Conservation (phyloP, 2,113 vertebrate species). For the Bucco capensis region DNA sequence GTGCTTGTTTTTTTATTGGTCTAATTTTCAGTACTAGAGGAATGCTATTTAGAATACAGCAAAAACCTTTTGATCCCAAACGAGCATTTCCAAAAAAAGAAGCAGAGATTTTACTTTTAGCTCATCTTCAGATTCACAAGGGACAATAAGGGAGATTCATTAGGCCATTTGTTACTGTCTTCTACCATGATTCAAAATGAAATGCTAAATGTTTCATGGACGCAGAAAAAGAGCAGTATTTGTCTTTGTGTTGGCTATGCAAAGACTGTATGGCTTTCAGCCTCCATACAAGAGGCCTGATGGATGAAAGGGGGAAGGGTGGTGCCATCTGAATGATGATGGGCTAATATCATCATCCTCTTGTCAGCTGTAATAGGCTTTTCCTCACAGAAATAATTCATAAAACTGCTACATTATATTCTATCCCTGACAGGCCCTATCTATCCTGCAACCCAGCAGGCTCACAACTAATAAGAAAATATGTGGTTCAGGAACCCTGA, state of each 20-base stretch:
- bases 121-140: slow-evolving; percentile 85
- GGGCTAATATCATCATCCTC: slow-evolving; percentile 99
- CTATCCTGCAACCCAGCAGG: slow-evolving; percentile 97
- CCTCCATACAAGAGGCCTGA: slow-evolving; percentile 86
- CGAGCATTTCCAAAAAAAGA: slow-evolving; percentile 48
- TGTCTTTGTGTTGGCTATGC: slow-evolving; percentile 94
- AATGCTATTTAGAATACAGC: slow-evolving; percentile 36
- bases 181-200: slow-evolving; percentile 98
- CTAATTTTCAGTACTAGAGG: slow-evolving; percentile 39
- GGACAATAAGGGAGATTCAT: slow-evolving; percentile 99
- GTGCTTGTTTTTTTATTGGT: slow-evolving; percentile 48
- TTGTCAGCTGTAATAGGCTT: slow-evolving; percentile 99
- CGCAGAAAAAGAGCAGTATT: slow-evolving; percentile 95
- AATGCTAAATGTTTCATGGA: slow-evolving; percentile 99
- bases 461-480: slow-evolving; percentile 99
- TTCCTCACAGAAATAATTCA: slow-evolving; percentile 99
- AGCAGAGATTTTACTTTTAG: slow-evolving; percentile 80
- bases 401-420: slow-evolving; percentile 97
- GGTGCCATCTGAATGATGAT: slow-evolving; percentile 98
- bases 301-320: slow-evolving; percentile 95
- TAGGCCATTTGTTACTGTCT: slow-evolving; percentile 98
- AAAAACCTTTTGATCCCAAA: slow-evolving; percentile 40
- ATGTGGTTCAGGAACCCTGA: slow-evolving; percentile 97
- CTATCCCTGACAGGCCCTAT: slow-evolving; percentile 95
- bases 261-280: slow-evolving; percentile 78